These are phyloP conservation scores for Steinernema khuongi DNA, from an alignment of 1,140 invertebrate species.

Conservation along the genomic window DNA sequence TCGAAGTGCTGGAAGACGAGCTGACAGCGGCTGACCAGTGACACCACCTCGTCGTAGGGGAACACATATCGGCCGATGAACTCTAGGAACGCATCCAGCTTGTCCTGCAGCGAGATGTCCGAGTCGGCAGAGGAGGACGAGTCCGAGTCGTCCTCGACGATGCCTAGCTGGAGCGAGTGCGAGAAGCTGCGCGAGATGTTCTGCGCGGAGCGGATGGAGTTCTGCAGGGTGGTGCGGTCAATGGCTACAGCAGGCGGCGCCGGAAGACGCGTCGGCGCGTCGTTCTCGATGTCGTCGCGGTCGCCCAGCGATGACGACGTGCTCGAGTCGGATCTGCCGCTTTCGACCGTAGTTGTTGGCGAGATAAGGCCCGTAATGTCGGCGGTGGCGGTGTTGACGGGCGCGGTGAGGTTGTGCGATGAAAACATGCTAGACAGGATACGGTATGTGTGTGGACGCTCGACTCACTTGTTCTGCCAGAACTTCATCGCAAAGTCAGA, in stretches of 20 bases:
- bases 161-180: background rate
- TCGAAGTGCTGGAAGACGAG: constrained; percentile 1
- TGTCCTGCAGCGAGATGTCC: constrained; percentile 10
- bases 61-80: constrained; percentile 5
- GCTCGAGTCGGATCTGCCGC: constrained; percentile 19
- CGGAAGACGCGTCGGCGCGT: background rate
- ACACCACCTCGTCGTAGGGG: background rate
- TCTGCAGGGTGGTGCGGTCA: constrained; percentile 8
- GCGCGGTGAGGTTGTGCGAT: background rate
- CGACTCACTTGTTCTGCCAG: constrained; percentile 25
- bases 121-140: constrained; percentile 23
- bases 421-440: background rate
- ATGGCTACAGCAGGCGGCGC: background rate
- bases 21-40: background rate
- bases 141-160: constrained; percentile 23
- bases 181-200: constrained; percentile 9
- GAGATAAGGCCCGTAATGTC: constrained; percentile 6
- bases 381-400: background rate
- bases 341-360: constrained; percentile 9
- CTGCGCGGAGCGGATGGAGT: background rate
- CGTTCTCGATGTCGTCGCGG: constrained; percentile 6
- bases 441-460: constrained; percentile 11
- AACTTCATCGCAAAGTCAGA: background rate
- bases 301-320: background rate
- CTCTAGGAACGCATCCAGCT: background rate